These are phyloP conservation scores for Heteromurus nitidus DNA, from an alignment of 2,888 invertebrate species.

Conservation along the genomic window DNA sequence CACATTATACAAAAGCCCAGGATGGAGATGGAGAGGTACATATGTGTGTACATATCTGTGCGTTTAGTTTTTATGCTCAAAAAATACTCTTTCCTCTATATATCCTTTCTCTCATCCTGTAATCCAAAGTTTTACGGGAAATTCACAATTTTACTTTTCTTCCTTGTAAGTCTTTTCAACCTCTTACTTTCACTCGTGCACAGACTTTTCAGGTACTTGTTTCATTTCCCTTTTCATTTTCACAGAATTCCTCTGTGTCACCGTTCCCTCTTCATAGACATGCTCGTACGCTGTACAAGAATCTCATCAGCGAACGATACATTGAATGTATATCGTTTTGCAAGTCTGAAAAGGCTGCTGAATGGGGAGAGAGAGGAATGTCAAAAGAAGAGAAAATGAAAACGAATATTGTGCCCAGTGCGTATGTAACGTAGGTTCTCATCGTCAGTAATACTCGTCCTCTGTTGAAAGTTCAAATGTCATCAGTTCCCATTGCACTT, in stretches of 20 bases:
- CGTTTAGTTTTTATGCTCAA: too few relatives aligned
- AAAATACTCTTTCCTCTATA: too few relatives aligned
- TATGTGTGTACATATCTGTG: neutral
- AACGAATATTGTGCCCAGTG: too few relatives aligned
- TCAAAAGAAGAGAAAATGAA: neutral
- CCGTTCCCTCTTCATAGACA: neutral
- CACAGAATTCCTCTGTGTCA: conserved; percentile 11
- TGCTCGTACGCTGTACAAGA: neutral
- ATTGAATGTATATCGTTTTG: neutral
- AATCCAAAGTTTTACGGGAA: conserved; percentile 37
- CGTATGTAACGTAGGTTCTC: too few relatives aligned
- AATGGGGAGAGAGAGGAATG: neutral
- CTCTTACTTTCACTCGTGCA: neutral
- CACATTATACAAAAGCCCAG: too few relatives aligned
- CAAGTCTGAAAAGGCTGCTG: neutral
- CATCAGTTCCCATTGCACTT: too few relatives aligned
- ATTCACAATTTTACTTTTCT: conserved; percentile 26
- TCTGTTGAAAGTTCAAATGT: too few relatives aligned
- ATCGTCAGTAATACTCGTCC: too few relatives aligned
- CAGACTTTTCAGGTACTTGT: conserved; percentile 27
- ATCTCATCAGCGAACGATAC: neutral
- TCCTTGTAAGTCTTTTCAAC: conserved; percentile 2
- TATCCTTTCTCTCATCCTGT: too few relatives aligned
- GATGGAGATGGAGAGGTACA: neutral
- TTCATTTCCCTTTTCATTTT: conserved; percentile 40